phyloP scores from a whole-genome alignment of 1,140 invertebrate species.

The Anthonomus grandis region DNA sequence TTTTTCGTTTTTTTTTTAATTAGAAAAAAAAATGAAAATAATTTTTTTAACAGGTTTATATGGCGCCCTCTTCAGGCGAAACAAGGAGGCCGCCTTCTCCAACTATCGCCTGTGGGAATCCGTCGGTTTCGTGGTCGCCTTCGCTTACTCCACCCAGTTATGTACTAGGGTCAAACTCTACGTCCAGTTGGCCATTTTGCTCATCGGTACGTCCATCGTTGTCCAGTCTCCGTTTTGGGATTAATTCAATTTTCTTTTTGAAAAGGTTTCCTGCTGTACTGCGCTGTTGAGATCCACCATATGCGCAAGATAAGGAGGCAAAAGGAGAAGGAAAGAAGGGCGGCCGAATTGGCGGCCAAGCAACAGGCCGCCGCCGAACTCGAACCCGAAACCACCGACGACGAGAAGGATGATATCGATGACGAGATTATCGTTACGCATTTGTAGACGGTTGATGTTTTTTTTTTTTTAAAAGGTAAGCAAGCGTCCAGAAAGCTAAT shows the following conservation, averaged over 20 bases:
- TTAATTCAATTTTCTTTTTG: not conserved
- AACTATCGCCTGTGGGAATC: constrained; percentile 95
- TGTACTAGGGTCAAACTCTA: constrained; percentile 89
- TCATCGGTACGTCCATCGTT: constrained; percentile 39
- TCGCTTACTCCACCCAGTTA: constrained; percentile 81
- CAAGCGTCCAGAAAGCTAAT: too few relatives aligned
- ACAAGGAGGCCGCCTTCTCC: constrained; percentile 94
- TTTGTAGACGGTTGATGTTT: constrained; percentile 60
- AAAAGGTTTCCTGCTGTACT: constrained; percentile 78
- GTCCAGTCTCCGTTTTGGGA: not conserved
- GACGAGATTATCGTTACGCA: constrained; percentile 83
- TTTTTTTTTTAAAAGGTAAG: constrained; percentile 25
- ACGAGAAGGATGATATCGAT: constrained; percentile 80
- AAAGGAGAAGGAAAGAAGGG: constrained; percentile 69
- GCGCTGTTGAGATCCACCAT: constrained; percentile 77
- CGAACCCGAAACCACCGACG: constrained; percentile 68
- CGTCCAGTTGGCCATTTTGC: constrained; percentile 76
- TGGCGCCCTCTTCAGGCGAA: constrained; percentile 85
- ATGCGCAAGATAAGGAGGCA: constrained; percentile 67
- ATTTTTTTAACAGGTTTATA: constrained; percentile 75
- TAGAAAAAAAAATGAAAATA: too few relatives aligned
- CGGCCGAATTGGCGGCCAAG: constrained; percentile 54
- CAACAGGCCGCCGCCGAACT: constrained; percentile 45
- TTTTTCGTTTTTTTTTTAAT: too few relatives aligned
- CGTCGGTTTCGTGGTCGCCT: constrained; percentile 87